Evolutionary conservation across 1,140 invertebrate genomes (phyloP).

Genomic region (Hycleus phaleratus): DNA sequence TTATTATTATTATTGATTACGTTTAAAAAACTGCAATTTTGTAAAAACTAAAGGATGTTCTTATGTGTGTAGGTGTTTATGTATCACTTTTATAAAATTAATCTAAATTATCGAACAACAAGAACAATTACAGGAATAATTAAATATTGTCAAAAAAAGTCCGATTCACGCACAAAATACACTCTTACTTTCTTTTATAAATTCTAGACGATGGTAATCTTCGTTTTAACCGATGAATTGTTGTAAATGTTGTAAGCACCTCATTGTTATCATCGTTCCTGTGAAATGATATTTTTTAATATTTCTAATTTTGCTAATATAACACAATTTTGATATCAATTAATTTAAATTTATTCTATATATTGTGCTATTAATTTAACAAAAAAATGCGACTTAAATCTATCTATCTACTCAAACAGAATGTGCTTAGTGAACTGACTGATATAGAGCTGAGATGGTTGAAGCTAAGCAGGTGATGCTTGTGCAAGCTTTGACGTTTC

Average conservation of each 20-base stretch:
- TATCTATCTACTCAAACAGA: not conserved
- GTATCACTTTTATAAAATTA: too few species aligned
- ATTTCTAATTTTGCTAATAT: too few species aligned
- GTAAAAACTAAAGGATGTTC: too few species aligned
- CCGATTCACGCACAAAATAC: not conserved
- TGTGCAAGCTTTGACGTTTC: not conserved
- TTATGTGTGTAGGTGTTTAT: too few species aligned
- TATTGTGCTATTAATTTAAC: too few species aligned
- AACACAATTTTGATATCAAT: too few species aligned
- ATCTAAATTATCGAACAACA: too few species aligned
- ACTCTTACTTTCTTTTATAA: slow-evolving; percentile 13
- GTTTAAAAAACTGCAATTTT: not conserved
- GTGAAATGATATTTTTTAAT: not conserved
- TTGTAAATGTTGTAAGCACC: not conserved
- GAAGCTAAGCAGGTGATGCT: slow-evolving; percentile 8
- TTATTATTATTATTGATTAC: not conserved
- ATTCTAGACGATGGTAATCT: slow-evolving; percentile 1
- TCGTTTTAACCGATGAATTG: slow-evolving; percentile 3
- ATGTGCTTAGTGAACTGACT: slow-evolving; percentile 4
- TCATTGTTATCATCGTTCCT: slow-evolving; percentile 4
- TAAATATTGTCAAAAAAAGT: not conserved
- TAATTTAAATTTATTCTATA: too few species aligned
- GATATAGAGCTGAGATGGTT: not conserved
- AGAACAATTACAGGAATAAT: too few species aligned
- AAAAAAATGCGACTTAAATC: too few species aligned